phyloP scores from a whole-genome alignment of 2,113 vertebrate genomes.

The Oncorhynchus clarkii region DNA sequence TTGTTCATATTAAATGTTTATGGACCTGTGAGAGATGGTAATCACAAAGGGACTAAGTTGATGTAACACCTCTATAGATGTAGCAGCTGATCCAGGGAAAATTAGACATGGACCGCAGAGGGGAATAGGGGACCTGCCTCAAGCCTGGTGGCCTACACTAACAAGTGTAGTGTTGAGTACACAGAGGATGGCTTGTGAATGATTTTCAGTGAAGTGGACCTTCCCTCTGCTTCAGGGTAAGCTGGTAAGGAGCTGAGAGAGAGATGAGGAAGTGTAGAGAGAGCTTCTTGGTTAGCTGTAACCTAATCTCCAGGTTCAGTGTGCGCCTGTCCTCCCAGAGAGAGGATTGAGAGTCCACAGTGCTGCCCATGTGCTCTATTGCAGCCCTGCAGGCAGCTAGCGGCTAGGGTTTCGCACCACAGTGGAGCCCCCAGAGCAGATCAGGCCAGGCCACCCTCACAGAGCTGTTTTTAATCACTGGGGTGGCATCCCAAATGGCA shows the following conservation, averaged over 20 bases:
- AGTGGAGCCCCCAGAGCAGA: not conserved
- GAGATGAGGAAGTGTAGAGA: not conserved
- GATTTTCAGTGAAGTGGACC: too few species aligned
- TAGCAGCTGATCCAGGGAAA: not conserved
- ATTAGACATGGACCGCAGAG: not conserved
- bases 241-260: not conserved
- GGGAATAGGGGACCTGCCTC: too few species aligned
- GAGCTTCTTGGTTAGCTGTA: slow-evolving; percentile 75
- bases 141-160: too few species aligned
- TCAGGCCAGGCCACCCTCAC: not conserved
- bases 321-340: not conserved
- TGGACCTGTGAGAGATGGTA: not conserved
- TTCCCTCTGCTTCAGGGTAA: not conserved
- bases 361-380: not conserved
- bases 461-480: not conserved
- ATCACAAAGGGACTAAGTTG: not conserved
- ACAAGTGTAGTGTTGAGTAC: too few species aligned
- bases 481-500: not conserved
- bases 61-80: not conserved
- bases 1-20: not conserved
- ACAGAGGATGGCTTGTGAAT: too few species aligned
- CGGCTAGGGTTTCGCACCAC: not conserved
- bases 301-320: slow-evolving; percentile 80
- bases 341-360: not conserved
- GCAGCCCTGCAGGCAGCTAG: not conserved